Percentiles rank a stretch among this genome's conserved stretches.
These are phyloP conservation scores for Cheilinus undulatus DNA, from an alignment of 2,113 vertebrate species.

Conservation along the genomic window DNA sequence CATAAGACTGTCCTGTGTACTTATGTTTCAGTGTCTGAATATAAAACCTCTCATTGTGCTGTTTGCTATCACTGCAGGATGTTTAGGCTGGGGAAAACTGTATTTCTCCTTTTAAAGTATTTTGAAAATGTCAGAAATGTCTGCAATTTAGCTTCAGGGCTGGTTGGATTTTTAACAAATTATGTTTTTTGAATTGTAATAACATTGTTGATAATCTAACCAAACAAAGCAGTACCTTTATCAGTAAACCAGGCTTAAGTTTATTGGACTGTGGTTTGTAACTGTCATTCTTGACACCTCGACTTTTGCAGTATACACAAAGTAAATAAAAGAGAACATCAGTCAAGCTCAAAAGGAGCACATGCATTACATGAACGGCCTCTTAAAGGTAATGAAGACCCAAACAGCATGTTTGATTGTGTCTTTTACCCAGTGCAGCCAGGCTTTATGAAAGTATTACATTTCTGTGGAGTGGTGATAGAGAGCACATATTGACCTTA, in stretches of 20 bases:
- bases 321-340: too few relatives aligned
- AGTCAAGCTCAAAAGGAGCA: neutral
- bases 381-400: too few relatives aligned
- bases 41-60: neutral
- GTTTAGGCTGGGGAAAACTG: neutral
- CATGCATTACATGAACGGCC: too few relatives aligned
- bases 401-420: too few relatives aligned
- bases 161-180: neutral
- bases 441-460: neutral
- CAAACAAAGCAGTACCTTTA: neutral
- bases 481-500: slow-evolving; percentile 74
- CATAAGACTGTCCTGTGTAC: neutral
- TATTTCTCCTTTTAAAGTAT: neutral
- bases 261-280: neutral
- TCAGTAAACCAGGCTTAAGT: neutral
- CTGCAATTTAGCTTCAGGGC: neutral
- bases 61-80: too few relatives aligned
- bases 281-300: neutral
- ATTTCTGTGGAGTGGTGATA: neutral
- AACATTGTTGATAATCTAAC: neutral
- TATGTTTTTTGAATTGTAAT: too few relatives aligned
- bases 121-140: neutral
- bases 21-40: neutral
- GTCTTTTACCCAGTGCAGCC: too few relatives aligned
- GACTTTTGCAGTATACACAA: neutral